These are phyloP conservation scores for Cephalopachus bancanus DNA, from an alignment of 2,797 vertebrate species.

Conservation along the genomic window DNA sequence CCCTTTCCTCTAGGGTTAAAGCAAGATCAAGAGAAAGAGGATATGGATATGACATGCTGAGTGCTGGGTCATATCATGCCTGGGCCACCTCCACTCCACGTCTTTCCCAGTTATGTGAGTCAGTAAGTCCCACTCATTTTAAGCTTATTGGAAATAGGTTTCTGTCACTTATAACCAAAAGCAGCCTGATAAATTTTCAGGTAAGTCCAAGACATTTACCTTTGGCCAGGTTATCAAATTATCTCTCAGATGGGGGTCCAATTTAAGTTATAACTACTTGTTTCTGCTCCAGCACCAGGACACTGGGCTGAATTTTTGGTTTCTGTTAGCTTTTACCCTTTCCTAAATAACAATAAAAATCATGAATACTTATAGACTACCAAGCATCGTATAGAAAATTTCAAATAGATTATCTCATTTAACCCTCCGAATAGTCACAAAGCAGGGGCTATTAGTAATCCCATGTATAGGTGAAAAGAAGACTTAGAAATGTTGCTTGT, in stretches of 20 bases:
- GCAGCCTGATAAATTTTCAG: background rate
- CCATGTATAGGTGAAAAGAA: background rate
- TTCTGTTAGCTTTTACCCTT: conserved; percentile 1
- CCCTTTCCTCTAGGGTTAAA: background rate
- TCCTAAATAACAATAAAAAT: background rate
- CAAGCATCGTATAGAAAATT: background rate
- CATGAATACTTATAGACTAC: background rate
- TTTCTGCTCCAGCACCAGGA: background rate
- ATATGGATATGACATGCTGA: no score
- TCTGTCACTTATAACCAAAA: background rate
- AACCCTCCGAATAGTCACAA: background rate
- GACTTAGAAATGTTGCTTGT: background rate
- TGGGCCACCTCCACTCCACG: background rate
- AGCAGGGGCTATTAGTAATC: background rate
- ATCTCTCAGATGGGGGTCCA: background rate
- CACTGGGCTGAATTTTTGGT: background rate
- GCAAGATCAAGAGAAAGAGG: background rate
- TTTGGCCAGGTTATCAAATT: background rate
- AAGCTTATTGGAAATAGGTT: background rate
- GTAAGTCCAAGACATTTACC: background rate
- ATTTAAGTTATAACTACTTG: background rate
- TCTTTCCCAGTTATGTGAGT: background rate
- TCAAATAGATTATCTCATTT: background rate
- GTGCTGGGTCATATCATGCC: background rate
- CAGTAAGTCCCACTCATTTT: background rate